phyloP scores from a whole-genome alignment of 2,113 vertebrate genomes.

The Psophia crepitans region DNA sequence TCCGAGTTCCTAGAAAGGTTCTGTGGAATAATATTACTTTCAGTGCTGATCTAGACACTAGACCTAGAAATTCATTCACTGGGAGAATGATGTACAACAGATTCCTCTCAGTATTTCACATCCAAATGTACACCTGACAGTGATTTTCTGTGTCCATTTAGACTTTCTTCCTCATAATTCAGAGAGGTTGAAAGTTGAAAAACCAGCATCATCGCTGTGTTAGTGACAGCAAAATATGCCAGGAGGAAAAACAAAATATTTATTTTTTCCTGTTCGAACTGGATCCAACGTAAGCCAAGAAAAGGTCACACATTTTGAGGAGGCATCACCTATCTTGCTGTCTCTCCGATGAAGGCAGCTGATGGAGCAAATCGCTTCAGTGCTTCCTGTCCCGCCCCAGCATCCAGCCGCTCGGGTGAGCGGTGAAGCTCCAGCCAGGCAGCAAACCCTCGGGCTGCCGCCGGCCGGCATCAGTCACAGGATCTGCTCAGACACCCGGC shows the following conservation, averaged over 20 bases:
- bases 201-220: not conserved
- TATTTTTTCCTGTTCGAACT: not conserved
- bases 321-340: not conserved
- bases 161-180: not conserved
- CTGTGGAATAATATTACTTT: not conserved
- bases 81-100: not conserved
- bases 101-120: not conserved
- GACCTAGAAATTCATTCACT: not conserved
- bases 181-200: not conserved
- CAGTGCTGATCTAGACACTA: not conserved
- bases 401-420: not conserved
- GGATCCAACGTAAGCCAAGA: not conserved
- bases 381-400: not conserved
- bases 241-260: not conserved
- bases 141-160: not conserved
- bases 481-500: not conserved
- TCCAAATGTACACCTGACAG: not conserved
- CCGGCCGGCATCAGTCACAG: rapidly evolving
- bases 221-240: not conserved
- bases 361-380: rapidly evolving
- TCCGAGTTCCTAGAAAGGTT: not conserved
- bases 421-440: not conserved
- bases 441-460: not conserved
- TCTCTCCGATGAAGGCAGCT: not conserved
- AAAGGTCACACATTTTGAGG: not conserved